Percentiles rank a stretch among this genome's conserved stretches.
These are phyloP conservation scores for Pseudomyrmex sp. DNA, from an alignment of 1,140 invertebrate genomes.

Conservation along the genomic window DNA sequence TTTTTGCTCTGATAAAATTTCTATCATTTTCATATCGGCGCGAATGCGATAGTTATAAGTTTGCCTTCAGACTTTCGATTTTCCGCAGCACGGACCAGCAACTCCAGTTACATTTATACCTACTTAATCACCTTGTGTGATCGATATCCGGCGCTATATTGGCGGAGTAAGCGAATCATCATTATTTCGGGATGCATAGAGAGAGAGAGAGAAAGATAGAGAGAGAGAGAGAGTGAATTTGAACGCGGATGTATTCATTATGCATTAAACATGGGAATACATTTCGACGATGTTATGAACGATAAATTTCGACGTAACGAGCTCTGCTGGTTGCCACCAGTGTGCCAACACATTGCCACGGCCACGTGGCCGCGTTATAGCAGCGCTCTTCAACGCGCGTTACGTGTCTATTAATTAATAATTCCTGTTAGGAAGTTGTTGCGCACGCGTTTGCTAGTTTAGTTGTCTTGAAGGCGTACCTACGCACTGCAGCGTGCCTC, in stretches of 20 bases:
- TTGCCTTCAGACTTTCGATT: not conserved
- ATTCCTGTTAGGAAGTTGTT: constrained; percentile 4
- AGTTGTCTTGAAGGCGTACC: not conserved
- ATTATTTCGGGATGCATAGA: constrained; percentile 50
- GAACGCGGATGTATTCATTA: not conserved
- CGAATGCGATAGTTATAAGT: not conserved
- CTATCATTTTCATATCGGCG: not conserved
- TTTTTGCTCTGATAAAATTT: not conserved
- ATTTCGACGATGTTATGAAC: constrained; percentile 6
- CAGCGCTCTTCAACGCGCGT: not conserved
- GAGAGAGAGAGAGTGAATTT: not conserved
- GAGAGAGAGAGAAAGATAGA: not conserved
- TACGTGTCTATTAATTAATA: constrained; percentile 34
- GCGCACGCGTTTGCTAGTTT: not conserved
- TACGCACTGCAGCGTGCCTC: too few species aligned
- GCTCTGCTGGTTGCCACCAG: constrained; percentile 1
- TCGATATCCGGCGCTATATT: constrained; percentile 60
- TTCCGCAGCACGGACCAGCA: not conserved
- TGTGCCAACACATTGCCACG: not conserved
- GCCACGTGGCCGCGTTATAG: not conserved
- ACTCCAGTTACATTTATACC: constrained; percentile 65
- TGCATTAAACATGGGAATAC: constrained; percentile 45
- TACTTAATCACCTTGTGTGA: constrained; percentile 62
- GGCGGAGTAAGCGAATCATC: constrained; percentile 59
- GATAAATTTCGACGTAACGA: constrained; percentile 35